Conservation (phyloP, 2,888 invertebrate genomes). For the Hesperia comma region DNA sequence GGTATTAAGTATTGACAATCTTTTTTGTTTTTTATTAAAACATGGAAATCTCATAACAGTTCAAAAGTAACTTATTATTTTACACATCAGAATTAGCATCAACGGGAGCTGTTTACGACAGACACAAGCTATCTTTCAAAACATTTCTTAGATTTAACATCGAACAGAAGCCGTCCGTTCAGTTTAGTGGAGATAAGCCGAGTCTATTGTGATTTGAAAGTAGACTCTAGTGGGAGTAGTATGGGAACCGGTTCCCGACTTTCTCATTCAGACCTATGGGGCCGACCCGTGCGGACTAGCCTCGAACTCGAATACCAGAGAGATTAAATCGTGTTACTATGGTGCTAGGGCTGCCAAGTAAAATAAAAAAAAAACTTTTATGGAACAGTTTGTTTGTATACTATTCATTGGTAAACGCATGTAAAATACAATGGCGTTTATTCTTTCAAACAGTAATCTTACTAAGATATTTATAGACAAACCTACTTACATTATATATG, state of each 20-base stretch:
- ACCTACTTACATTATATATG: no score
- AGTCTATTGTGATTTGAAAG: slow-evolving; percentile 81
- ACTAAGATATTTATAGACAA: no score
- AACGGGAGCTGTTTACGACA: slow-evolving; percentile 42
- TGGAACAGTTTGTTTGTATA: no score
- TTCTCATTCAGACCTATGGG: slow-evolving; percentile 79
- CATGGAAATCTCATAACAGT: background rate
- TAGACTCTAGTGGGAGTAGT: slow-evolving; percentile 71
- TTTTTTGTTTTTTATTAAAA: no score
- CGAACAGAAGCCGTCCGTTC: slow-evolving; percentile 59
- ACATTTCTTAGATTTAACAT: slow-evolving; percentile 40
- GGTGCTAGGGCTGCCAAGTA: background rate
- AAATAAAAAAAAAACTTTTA: no score
- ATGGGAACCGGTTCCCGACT: slow-evolving; percentile 76
- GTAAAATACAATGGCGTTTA: no score
- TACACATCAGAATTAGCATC: slow-evolving; percentile 13
- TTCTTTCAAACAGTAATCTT: no score
- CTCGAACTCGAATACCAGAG: slow-evolving; percentile 30
- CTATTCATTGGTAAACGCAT: no score
- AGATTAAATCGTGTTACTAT: slow-evolving; percentile 33
- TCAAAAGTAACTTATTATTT: slow-evolving; percentile 1
- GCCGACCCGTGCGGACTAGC: slow-evolving; percentile 39
- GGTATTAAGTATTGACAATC: no score
- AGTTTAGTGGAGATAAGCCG: slow-evolving; percentile 60
- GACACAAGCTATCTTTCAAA: slow-evolving; percentile 37